These are phyloP conservation scores for Leucoraja ocellata DNA, from an alignment of 2,797 vertebrate species.

Conservation along the genomic window DNA sequence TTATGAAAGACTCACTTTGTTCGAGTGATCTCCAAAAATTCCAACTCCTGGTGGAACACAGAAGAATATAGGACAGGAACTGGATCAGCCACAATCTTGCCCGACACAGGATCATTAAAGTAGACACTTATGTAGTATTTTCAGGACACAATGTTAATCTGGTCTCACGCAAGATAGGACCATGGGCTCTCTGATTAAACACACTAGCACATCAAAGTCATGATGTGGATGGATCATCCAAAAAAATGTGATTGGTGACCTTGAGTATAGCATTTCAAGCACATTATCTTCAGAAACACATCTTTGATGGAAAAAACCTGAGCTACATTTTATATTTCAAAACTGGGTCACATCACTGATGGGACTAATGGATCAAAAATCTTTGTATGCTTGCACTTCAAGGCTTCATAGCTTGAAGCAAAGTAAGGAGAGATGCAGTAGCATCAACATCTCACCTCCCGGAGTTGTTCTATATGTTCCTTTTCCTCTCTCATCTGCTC, in stretches of 20 bases:
- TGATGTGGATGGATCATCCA: not conserved
- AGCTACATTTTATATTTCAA: not conserved
- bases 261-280: not conserved
- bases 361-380: not conserved
- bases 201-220: not conserved
- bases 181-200: not conserved
- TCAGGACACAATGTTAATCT: not conserved
- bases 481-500: conserved; percentile 88
- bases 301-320: not conserved
- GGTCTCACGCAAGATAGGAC: not conserved
- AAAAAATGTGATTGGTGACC: not conserved
- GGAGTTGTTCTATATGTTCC: conserved; percentile 67
- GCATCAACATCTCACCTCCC: conserved; percentile 56
- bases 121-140: not conserved
- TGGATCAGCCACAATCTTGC: not conserved
- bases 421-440: not conserved
- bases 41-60: not conserved
- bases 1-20: not conserved
- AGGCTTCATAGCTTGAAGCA: not conserved
- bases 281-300: not conserved
- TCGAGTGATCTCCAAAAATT: not conserved
- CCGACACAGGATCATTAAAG: not conserved
- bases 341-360: not conserved
- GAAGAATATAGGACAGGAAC: not conserved
- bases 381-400: not conserved